Conservation (phyloP, 1,140 invertebrate species). For the Agrypnia vestita region DNA sequence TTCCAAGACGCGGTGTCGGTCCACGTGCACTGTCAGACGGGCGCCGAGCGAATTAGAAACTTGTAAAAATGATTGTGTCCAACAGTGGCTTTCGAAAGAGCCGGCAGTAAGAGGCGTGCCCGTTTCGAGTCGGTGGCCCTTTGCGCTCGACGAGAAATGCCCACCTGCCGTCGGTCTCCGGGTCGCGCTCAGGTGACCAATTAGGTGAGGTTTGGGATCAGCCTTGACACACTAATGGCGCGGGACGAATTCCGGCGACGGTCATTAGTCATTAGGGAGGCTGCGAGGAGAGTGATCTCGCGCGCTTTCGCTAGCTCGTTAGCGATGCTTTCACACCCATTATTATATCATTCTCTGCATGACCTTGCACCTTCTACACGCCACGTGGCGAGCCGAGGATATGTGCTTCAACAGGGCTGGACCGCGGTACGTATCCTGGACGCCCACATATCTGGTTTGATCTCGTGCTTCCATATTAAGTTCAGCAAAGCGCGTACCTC, state of each 20-base stretch:
- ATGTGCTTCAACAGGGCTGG: constrained; percentile 11
- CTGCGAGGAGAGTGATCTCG: constrained; percentile 34
- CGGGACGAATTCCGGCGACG: constrained; percentile 1
- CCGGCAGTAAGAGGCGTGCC: neutral
- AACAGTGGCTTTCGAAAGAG: neutral
- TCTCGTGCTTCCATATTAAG: no score
- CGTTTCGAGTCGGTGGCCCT: neutral
- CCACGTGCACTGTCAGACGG: neutral
- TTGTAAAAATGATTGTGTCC: neutral
- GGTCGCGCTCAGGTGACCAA: neutral
- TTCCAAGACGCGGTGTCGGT: neutral
- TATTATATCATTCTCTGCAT: constrained; percentile 30
- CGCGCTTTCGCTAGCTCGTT: constrained; percentile 35
- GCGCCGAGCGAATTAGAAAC: neutral
- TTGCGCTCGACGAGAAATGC: neutral
- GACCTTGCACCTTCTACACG: constrained; percentile 2
- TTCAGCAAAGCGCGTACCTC: no score
- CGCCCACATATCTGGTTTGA: no score
- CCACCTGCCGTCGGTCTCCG: neutral
- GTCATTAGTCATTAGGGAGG: constrained; percentile 35
- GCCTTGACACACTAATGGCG: constrained; percentile 26
- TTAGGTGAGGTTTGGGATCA: constrained; percentile 10
- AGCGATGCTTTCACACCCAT: constrained; percentile 31
- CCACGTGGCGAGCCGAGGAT: neutral
- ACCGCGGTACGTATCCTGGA: neutral